Percentiles rank a stretch among this genome's conserved stretches.
Conservation (phyloP, 2,113 vertebrate species). For the Ptychochromis oligacanthus region DNA sequence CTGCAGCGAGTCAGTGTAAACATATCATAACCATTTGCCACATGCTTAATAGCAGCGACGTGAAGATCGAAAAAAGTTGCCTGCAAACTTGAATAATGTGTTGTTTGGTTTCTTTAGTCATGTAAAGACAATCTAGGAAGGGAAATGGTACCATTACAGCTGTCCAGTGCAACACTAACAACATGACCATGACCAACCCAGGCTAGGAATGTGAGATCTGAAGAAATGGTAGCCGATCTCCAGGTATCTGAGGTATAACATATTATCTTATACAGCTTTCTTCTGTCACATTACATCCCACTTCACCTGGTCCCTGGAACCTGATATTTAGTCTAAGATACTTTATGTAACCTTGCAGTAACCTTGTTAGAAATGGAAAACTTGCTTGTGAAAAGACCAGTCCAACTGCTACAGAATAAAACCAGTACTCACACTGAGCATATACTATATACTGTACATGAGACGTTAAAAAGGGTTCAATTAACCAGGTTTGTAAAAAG, state of each 20-base stretch:
- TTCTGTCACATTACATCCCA: background rate
- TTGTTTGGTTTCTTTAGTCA: background rate
- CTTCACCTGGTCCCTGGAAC: background rate
- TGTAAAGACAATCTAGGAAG: background rate
- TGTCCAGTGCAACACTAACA: background rate
- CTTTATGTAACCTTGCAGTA: background rate
- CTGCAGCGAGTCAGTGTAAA: background rate
- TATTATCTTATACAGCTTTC: background rate
- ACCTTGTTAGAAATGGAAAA: conserved; percentile 3
- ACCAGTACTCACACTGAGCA: background rate
- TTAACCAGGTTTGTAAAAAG: background rate
- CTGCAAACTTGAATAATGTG: background rate
- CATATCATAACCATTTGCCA: background rate
- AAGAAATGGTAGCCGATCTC: background rate
- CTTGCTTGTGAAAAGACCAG: background rate
- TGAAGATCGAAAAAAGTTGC: background rate
- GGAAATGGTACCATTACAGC: background rate
- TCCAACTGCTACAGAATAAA: background rate
- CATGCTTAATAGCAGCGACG: background rate
- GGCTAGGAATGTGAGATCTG: background rate
- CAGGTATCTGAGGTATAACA: background rate
- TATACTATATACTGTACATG: background rate
- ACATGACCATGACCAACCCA: background rate
- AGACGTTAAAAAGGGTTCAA: background rate
- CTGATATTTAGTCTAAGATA: background rate